Percentiles rank a stretch among this genome's conserved stretches.
Evolutionary conservation across 1,140 invertebrate species (phyloP).

Genomic region (Anoplophora glabripennis): DNA sequence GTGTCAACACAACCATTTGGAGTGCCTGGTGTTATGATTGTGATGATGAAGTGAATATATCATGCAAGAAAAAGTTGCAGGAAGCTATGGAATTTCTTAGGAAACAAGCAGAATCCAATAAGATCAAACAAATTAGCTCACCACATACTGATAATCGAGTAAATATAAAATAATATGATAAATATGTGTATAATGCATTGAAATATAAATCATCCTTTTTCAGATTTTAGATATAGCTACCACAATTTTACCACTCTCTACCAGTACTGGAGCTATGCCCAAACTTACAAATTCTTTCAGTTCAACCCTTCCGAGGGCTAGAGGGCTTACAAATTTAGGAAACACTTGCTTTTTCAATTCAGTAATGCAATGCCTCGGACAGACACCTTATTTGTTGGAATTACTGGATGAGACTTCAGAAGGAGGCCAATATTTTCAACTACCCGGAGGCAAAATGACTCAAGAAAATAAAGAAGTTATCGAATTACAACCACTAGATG

Average conservation of each 20-base stretch:
- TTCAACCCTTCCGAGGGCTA: constrained; percentile 52
- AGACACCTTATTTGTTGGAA: constrained; percentile 76
- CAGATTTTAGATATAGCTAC: constrained; percentile 27
- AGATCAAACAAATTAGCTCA: constrained; percentile 15
- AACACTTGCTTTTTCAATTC: constrained; percentile 98
- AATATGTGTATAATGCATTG: not conserved
- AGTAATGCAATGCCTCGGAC: constrained; percentile 86
- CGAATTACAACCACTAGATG: constrained; percentile 46
- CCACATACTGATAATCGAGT: constrained; percentile 20
- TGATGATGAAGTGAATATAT: constrained; percentile 57
- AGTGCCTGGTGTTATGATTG: constrained; percentile 74
- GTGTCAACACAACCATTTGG: constrained; percentile 69
- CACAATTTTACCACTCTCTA: constrained; percentile 1
- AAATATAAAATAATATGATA: not conserved
- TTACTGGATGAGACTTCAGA: constrained; percentile 68
- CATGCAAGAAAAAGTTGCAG: constrained; percentile 60
- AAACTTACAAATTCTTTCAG: constrained; percentile 10
- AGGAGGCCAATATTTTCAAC: constrained; percentile 64
- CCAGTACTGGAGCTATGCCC: constrained; percentile 24
- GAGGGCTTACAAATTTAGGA: constrained; percentile 82
- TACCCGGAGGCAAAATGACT: constrained; percentile 67
- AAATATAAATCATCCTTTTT: constrained; percentile 2
- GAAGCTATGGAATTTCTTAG: constrained; percentile 64
- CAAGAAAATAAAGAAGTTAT: constrained; percentile 45
- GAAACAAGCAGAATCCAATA: constrained; percentile 47